Evolutionary conservation across 2,113 vertebrate species (phyloP).

Genomic region (Actinemys pallida): DNA sequence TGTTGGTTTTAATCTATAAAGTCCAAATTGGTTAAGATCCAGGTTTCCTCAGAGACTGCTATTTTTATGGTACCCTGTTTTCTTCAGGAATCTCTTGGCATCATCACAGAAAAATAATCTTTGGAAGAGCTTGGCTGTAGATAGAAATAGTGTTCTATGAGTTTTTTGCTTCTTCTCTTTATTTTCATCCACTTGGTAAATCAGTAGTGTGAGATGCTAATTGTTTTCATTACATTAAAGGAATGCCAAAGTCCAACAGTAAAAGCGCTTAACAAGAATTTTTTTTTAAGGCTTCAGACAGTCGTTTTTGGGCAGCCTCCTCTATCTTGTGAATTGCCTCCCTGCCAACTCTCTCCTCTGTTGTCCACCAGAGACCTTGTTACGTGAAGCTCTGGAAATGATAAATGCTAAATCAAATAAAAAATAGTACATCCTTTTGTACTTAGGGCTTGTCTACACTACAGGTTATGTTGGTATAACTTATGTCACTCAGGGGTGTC

Average conservation of each 20-base stretch:
- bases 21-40: background rate
- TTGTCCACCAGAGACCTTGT: rapidly evolving
- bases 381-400: background rate
- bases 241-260: background rate
- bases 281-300: background rate
- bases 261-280: background rate
- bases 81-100: constrained; percentile 19
- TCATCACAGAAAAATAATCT: background rate
- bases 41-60: background rate
- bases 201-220: background rate
- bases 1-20: background rate
- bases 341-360: background rate
- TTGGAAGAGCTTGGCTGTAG: constrained; percentile 32
- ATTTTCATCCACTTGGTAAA: background rate
- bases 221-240: background rate
- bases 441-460: too few species aligned
- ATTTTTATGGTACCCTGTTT: background rate
- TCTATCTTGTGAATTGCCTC: background rate
- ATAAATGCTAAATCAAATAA: constrained; percentile 9
- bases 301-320: rapidly evolving
- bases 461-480: too few species aligned
- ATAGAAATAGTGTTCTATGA: background rate
- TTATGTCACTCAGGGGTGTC: too few species aligned
- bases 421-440: background rate
- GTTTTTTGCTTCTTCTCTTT: constrained; percentile 2